Evolutionary conservation across 2,113 vertebrate genomes (phyloP).

Genomic region (Oophaga pumilio): DNA sequence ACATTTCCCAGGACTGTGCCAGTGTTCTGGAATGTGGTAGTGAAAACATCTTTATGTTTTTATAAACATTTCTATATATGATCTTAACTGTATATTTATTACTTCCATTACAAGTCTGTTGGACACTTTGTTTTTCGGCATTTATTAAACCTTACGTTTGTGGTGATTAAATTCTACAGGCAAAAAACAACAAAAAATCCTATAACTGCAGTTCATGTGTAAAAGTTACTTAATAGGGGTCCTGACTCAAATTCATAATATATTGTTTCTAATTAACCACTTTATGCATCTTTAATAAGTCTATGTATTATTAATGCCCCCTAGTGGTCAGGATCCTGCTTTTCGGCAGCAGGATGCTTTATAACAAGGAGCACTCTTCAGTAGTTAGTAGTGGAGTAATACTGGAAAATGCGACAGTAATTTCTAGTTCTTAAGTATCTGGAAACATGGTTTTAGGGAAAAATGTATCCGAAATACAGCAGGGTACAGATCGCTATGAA

Average conservation of each 20-base stretch:
- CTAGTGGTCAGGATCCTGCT: conserved; percentile 18
- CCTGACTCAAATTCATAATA: conserved; percentile 41
- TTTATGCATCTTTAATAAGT: conserved; percentile 45
- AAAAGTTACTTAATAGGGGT: conserved; percentile 26
- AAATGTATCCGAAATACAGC: too few relatives aligned
- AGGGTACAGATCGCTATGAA: too few relatives aligned
- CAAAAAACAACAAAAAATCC: background rate
- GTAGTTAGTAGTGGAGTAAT: background rate
- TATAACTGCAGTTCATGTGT: background rate
- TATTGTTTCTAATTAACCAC: conserved; percentile 51
- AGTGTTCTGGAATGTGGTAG: background rate
- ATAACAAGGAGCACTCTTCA: background rate
- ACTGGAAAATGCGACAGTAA: background rate
- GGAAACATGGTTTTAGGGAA: too few relatives aligned
- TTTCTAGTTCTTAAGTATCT: background rate
- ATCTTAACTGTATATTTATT: conserved; percentile 26
- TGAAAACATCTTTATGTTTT: background rate
- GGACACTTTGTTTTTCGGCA: background rate
- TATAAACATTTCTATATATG: conserved; percentile 26
- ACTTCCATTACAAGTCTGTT: background rate
- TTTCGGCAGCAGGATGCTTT: conserved; percentile 27
- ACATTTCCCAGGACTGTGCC: background rate
- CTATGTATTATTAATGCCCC: conserved; percentile 45
- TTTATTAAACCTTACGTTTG: background rate
- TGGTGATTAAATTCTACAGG: background rate